These are phyloP conservation scores for Paradoxurus hermaphroditus DNA, from an alignment of 2,113 vertebrate genomes.

Conservation along the genomic window DNA sequence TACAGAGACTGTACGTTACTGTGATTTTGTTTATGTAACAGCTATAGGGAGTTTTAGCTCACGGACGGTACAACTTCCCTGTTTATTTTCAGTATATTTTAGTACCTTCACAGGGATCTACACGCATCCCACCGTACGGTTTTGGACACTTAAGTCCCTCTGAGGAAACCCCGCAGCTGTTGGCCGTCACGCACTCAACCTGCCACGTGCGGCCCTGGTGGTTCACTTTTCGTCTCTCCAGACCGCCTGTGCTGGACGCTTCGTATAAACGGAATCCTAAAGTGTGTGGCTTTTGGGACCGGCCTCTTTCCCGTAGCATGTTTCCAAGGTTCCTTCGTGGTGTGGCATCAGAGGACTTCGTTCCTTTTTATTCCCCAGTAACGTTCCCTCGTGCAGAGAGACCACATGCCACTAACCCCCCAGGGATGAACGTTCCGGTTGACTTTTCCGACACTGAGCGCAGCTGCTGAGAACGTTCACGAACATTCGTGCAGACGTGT, in stretches of 20 bases:
- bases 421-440: not conserved
- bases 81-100: not conserved
- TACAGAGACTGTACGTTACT: not conserved
- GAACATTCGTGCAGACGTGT: too few relatives aligned
- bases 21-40: not conserved
- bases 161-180: not conserved
- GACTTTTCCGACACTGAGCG: not conserved
- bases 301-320: not conserved
- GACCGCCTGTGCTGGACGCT: not conserved
- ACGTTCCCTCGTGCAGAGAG: too few relatives aligned
- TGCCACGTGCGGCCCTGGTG: not conserved
- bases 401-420: not conserved
- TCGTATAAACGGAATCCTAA: not conserved
- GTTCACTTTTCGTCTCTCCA: too few relatives aligned
- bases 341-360: not conserved
- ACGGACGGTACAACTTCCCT: not conserved
- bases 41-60: not conserved
- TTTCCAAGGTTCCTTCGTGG: not conserved
- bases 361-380: not conserved
- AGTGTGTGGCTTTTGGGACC: not conserved
- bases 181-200: accelerated
- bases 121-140: too few relatives aligned
- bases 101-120: too few relatives aligned
- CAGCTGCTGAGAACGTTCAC: not conserved
- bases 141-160: not conserved